These are phyloP conservation scores for Amblyjoppa proteus DNA, from an alignment of 2,888 invertebrate species.

Conservation along the genomic window DNA sequence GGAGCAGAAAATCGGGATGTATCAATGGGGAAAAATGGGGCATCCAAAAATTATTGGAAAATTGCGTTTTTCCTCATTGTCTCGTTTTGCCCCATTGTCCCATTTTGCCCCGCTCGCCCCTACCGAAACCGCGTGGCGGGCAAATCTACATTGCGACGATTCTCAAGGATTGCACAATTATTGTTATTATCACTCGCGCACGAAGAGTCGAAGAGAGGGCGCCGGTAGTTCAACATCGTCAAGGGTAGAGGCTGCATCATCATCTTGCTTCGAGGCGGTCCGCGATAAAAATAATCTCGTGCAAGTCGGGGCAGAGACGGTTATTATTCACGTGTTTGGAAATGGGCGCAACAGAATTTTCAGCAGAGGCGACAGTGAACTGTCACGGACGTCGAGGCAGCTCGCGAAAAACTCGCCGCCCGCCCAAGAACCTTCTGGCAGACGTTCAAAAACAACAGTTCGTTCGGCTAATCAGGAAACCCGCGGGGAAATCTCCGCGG, in stretches of 20 bases:
- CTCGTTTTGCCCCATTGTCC: too few relatives aligned
- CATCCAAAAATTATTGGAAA: too few relatives aligned
- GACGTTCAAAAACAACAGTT: conserved; percentile 53
- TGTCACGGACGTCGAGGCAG: conserved; percentile 48
- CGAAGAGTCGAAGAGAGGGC: conserved; percentile 2
- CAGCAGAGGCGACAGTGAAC: conserved; percentile 57
- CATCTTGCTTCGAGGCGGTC: conserved; percentile 19
- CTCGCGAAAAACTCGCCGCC: conserved; percentile 15
- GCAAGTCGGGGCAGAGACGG: conserved; percentile 12
- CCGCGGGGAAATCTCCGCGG: background rate
- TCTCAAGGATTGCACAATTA: background rate
- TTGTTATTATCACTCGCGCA: background rate
- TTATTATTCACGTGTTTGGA: conserved; percentile 55
- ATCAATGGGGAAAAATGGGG: too few relatives aligned
- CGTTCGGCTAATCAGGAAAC: background rate
- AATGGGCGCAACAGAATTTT: conserved; percentile 12
- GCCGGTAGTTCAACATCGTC: conserved; percentile 36
- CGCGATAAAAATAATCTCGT: conserved; percentile 56
- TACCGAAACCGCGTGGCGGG: too few relatives aligned
- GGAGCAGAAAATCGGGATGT: too few relatives aligned
- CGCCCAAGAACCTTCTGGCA: conserved; percentile 44
- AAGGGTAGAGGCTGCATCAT: conserved; percentile 55
- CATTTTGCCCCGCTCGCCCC: too few relatives aligned
- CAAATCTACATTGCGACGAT: too few relatives aligned
- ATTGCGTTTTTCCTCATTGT: too few relatives aligned